Evolutionary conservation across 2,888 invertebrate species (phyloP).

Genomic region (Strigamia transsilvanica): DNA sequence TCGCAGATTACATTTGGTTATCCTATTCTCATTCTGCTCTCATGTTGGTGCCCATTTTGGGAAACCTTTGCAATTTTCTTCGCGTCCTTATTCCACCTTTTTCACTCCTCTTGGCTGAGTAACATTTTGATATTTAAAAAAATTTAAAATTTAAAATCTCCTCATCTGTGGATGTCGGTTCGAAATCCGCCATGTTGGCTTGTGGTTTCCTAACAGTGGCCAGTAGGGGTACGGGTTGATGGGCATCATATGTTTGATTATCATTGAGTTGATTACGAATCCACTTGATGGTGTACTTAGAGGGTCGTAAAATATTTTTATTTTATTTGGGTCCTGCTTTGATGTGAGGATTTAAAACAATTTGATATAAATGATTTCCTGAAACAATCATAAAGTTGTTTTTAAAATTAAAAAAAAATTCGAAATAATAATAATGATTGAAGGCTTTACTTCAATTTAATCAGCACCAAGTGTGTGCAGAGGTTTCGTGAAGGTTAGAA

Average conservation of each 20-base stretch:
- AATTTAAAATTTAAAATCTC: background rate
- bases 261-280: constrained; percentile 9
- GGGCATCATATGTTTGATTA: constrained; percentile 16
- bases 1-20: constrained; percentile 27
- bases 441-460: too few species aligned
- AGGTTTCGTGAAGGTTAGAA: background rate
- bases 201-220: constrained; percentile 1
- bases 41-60: background rate
- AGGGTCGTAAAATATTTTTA: background rate
- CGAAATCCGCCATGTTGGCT: background rate
- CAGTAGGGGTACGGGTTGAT: background rate
- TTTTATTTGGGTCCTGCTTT: background rate
- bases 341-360: background rate
- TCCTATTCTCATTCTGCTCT: background rate
- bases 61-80: background rate
- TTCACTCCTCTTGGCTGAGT: too few species aligned
- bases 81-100: background rate
- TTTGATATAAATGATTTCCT: background rate
- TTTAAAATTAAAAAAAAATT: background rate
- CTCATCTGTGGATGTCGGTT: background rate
- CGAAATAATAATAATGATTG: background rate
- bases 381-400: background rate
- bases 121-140: background rate
- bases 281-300: background rate
- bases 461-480: too few species aligned